A percentile compares a stretch with the other conserved stretches of the same genome.
These are phyloP conservation scores for Ceraclea dissimilis DNA, from an alignment of 2,888 invertebrate genomes.

Conservation along the genomic window DNA sequence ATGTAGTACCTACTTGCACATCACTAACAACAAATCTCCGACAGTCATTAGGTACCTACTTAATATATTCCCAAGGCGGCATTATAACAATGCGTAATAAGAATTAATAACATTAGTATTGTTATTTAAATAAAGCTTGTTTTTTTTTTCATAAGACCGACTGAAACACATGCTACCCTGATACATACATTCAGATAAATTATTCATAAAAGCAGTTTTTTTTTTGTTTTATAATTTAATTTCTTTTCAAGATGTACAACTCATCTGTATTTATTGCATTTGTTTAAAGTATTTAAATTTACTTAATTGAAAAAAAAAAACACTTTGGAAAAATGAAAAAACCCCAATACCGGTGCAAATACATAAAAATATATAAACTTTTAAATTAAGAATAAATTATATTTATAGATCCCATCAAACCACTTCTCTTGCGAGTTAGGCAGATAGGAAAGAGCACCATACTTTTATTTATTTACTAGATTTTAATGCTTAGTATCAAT, in stretches of 20 bases:
- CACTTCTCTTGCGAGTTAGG: no score
- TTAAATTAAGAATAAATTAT: no score
- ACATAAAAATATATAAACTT: neutral
- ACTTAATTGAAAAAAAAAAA: neutral
- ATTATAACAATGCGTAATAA: neutral
- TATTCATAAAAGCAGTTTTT: neutral
- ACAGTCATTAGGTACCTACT: neutral
- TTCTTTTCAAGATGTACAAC: no score
- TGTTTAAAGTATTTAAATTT: neutral
- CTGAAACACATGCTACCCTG: constrained; percentile 23
- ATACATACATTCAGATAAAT: neutral
- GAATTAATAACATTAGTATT: neutral
- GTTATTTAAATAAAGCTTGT: constrained; percentile 18
- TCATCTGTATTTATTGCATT: no score
- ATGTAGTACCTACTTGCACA: no score
- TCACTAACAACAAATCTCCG: no score
- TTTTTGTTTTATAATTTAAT: no score
- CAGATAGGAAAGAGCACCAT: no score
- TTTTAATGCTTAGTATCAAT: no score
- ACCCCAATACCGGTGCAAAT: neutral
- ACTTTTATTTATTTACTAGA: no score
- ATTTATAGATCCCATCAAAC: no score
- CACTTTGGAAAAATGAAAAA: neutral
- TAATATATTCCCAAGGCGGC: neutral
- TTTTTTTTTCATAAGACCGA: constrained; percentile 22